Base-by-base conservation (phyloP, 2,113 vertebrate species). In the Oncorhynchus keta region DNA sequence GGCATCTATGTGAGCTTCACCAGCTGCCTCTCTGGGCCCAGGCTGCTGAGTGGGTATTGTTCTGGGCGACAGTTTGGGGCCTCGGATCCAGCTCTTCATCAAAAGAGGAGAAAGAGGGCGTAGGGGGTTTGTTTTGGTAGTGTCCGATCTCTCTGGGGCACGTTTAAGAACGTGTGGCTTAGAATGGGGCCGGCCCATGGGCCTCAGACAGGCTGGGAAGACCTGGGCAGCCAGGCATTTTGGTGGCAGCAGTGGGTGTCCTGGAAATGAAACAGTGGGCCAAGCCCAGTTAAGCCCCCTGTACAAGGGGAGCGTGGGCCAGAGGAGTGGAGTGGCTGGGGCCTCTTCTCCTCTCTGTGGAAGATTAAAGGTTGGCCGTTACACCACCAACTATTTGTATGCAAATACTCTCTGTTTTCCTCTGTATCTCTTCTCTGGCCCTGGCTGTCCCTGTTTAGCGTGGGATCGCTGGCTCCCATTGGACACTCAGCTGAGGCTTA, bases 371-470 rank as follows among this genome's bases (percentile, higher is more conserved):
- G 67, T 55, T 30, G 13, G 49, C 77, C n/a, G 24, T 85, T 83
- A 81, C 51, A 76, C n/a, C 77, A 64, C 24, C 49, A 8, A 11
- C 55, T 45, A 79, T 85, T 87, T 73, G 76, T 82, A 85, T 87
- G 86, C 78, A 87, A 82, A 85, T 79, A 64, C 75, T 39, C 45
- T 4, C 78, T 12, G 14, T 30, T 65, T 65, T 18, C 49, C 24
- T 16, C n/a, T 59, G 57, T 59, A 24, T 57, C 13, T 30, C 57
- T 18, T 30, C 24, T 16, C n/a, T 61, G 28, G 73, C 24, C 22
- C 71, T 73, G 71, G 51, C 45, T 22, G 39, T 39, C 39, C 45
- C 68, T 72, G 57, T 3, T 55, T 18, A 55, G 49, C 14, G 39
- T 9, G 3, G 49, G 49, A 55, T 55, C 1, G 12, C 4, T 55